Conservation (phyloP, 2,797 vertebrate genomes). For the Paramormyrops hopkinsi region DNA sequence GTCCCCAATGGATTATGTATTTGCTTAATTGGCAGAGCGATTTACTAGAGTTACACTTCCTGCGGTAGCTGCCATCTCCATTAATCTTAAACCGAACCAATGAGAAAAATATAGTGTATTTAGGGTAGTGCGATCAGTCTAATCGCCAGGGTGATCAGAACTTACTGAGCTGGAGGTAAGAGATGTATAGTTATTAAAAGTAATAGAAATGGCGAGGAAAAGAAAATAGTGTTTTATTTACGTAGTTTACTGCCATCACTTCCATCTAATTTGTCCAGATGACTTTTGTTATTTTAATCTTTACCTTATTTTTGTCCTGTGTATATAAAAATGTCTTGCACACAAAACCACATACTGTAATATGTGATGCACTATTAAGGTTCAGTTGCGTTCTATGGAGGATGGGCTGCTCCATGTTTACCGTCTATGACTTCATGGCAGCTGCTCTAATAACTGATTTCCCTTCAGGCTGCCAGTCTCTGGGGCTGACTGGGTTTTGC, state of each 20-base stretch:
- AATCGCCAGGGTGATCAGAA: neutral
- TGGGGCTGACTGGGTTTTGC: conserved; percentile 12
- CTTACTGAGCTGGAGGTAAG: neutral
- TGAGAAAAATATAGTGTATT: neutral
- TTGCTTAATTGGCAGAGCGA: neutral
- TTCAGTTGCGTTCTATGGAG: neutral
- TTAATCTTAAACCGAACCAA: neutral
- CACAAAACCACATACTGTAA: neutral
- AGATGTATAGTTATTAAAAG: neutral
- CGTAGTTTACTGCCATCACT: neutral
- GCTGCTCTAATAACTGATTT: neutral
- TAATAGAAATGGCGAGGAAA: neutral
- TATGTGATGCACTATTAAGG: neutral
- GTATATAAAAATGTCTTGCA: neutral
- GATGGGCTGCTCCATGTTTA: neutral
- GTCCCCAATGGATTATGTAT: neutral
- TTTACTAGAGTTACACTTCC: neutral
- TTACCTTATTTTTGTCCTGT: neutral
- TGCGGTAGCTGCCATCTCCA: neutral
- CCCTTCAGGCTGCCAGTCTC: neutral
- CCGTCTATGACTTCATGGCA: neutral
- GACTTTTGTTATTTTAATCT: neutral
- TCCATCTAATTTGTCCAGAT: neutral
- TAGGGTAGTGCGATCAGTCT: neutral
- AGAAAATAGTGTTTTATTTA: neutral